These are phyloP conservation scores for Lasioglossum morio DNA, from an alignment of 2,888 invertebrate species.

Conservation along the genomic window DNA sequence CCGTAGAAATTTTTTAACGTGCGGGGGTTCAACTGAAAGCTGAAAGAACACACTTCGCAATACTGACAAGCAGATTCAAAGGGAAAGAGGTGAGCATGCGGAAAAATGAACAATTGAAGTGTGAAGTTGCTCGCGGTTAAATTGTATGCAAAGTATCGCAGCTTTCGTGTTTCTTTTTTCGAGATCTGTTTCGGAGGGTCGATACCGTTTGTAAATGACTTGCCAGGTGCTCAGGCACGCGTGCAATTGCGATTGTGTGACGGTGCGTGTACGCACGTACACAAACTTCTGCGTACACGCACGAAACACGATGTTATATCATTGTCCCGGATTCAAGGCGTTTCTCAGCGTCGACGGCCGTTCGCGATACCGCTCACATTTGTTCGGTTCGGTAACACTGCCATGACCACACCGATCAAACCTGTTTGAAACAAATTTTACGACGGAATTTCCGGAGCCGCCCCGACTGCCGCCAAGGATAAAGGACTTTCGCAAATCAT, in stretches of 20 bases:
- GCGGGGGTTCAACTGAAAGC: too few relatives aligned
- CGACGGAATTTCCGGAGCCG: slow-evolving; percentile 67
- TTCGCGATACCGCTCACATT: slow-evolving; percentile 46
- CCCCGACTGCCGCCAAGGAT: slow-evolving; percentile 62
- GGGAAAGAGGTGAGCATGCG: not conserved
- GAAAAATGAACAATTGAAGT: not conserved
- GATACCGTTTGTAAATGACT: slow-evolving; percentile 23
- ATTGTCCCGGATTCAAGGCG: slow-evolving; percentile 66
- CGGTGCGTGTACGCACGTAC: slow-evolving; percentile 5
- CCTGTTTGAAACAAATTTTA: slow-evolving; percentile 62
- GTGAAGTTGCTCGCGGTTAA: not conserved
- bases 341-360: slow-evolving; percentile 37
- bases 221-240: slow-evolving; percentile 27
- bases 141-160: not conserved
- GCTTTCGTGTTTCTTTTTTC: not conserved
- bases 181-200: not conserved
- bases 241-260: slow-evolving; percentile 17
- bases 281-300: not conserved
- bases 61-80: not conserved
- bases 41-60: not conserved
- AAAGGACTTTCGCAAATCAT: slow-evolving; percentile 42
- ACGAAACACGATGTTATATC: slow-evolving; percentile 44
- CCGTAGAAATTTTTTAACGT: too few relatives aligned
- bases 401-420: slow-evolving; percentile 62
- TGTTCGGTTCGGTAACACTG: slow-evolving; percentile 44